A percentile compares a stretch with the other conserved stretches of the same genome.
Evolutionary conservation across 2,797 vertebrate genomes (phyloP).

Genomic region (Arremon brunneinucha): DNA sequence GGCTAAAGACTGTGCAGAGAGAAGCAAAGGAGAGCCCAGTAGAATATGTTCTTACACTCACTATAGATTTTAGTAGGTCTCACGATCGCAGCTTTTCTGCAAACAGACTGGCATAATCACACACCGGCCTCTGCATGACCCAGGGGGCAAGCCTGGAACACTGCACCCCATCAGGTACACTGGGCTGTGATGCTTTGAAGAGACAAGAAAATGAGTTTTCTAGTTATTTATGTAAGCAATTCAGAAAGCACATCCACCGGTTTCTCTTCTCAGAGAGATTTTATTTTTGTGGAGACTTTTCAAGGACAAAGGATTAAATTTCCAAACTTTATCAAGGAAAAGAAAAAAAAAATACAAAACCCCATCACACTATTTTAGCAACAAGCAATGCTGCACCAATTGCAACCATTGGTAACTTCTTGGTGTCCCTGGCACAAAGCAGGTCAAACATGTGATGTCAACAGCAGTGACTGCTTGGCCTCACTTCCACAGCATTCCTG

Average conservation of each 20-base stretch:
- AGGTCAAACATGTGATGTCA: rapidly evolving
- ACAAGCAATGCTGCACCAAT: not conserved
- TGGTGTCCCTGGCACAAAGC: not conserved
- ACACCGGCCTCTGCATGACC: not conserved
- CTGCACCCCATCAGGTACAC: not conserved
- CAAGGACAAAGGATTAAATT: constrained; percentile 42
- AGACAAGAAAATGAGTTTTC: constrained; percentile 57
- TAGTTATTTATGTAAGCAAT: constrained; percentile 62
- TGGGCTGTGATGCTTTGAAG: not conserved
- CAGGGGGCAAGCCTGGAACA: not conserved
- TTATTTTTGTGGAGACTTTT: constrained; percentile 16
- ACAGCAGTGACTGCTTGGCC: not conserved
- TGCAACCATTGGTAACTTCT: not conserved
- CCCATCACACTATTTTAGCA: not conserved
- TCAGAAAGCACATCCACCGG: constrained; percentile 5
- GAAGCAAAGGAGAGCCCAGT: not conserved
- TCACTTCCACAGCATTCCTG: not conserved
- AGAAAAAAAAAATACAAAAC: not conserved
- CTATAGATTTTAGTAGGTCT: not conserved
- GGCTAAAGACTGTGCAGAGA: not conserved
- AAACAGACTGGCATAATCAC: not conserved
- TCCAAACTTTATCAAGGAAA: not conserved
- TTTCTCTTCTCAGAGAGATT: constrained; percentile 14
- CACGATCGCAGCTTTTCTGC: not conserved
- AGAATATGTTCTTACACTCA: not conserved